These are phyloP conservation scores for Dolichopus griseipennis DNA, from an alignment of 2,888 invertebrate species.

Conservation along the genomic window DNA sequence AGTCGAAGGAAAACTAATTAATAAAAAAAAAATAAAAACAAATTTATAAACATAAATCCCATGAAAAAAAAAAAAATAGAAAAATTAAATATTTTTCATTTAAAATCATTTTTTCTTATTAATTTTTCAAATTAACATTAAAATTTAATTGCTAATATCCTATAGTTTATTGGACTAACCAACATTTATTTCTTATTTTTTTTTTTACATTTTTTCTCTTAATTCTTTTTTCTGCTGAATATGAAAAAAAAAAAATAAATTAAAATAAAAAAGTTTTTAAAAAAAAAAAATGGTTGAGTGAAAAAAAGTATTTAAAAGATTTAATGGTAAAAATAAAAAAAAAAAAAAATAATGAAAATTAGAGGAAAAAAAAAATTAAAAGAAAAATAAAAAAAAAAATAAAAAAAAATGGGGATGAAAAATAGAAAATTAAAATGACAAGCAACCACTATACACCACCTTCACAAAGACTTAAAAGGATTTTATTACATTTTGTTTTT, in stretches of 20 bases:
- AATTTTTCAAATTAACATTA: no score
- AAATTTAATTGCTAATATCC: no score
- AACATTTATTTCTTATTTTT: no score
- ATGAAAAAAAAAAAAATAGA: no score
- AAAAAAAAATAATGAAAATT: not conserved
- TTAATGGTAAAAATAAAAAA: conserved; percentile 3
- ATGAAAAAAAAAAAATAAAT: not conserved
- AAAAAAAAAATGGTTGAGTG: conserved; percentile 2
- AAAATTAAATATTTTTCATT: no score
- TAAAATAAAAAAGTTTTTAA: not conserved
- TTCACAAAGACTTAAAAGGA: conserved; percentile 6
- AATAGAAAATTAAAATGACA: conserved; percentile 6
- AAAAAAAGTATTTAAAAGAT: conserved; percentile 6
- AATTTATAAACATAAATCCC: no score
- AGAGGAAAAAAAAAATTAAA: not conserved
- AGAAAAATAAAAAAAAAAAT: no score
- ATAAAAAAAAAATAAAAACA: no score
- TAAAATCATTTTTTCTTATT: no score
- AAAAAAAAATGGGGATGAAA: conserved; percentile 5
- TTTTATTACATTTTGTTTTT: not conserved
- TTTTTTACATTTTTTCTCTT: not conserved
- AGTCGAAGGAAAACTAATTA: no score
- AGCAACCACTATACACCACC: conserved; percentile 6
- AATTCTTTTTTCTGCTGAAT: not conserved
- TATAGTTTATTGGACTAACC: no score